Conservation (phyloP, 2,113 vertebrate genomes). For the Myanophis thanlyinensis region DNA sequence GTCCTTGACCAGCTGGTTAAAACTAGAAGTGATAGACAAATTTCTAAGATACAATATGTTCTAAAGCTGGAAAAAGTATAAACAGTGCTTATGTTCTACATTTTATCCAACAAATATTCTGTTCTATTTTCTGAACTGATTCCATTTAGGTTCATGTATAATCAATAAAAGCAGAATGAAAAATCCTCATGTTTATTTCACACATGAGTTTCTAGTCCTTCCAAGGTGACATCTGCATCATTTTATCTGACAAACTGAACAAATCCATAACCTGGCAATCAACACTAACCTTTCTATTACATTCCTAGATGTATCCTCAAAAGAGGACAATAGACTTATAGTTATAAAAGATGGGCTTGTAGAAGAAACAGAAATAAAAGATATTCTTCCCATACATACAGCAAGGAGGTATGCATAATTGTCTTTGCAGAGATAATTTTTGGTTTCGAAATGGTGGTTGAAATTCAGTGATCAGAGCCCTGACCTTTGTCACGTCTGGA, state of each 20-base stretch:
- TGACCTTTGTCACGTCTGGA: neutral
- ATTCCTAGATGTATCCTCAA: neutral
- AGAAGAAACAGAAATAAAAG: neutral
- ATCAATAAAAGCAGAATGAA: accelerated
- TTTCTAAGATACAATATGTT: slow-evolving; percentile 55
- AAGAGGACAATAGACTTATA: neutral
- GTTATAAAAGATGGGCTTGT: neutral
- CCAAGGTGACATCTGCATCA: neutral
- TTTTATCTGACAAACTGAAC: accelerated
- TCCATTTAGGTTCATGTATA: neutral
- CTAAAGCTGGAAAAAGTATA: slow-evolving; percentile 32
- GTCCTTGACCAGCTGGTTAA: neutral
- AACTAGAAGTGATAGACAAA: slow-evolving; percentile 50
- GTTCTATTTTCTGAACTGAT: neutral
- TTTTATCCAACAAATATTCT: slow-evolving; percentile 33
- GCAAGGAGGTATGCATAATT: neutral
- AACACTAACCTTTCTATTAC: neutral
- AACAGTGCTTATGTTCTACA: slow-evolving; percentile 41
- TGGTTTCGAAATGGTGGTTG: neutral
- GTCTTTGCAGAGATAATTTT: neutral
- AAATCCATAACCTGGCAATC: neutral
- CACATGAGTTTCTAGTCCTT: neutral
- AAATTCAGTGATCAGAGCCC: neutral
- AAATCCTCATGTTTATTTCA: neutral
- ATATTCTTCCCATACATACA: neutral